Evolutionary conservation across 2,888 invertebrate genomes (phyloP), one percentile per base, ranked within the genome.

Genomic region (Plagiodera versicolora): DNA sequence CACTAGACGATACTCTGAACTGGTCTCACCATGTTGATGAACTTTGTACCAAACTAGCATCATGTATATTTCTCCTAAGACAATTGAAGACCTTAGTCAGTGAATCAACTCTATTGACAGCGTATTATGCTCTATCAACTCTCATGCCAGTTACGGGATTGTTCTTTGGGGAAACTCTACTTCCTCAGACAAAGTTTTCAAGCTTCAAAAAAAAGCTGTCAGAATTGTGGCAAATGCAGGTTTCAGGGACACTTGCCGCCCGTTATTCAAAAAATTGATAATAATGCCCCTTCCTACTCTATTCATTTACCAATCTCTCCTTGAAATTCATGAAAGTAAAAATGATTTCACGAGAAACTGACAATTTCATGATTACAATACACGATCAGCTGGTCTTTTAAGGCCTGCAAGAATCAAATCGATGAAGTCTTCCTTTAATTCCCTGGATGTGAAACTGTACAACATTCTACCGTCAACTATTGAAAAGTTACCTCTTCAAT

Each of bases 171-270:
- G 50, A 17, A 32, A 50, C 32, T 17, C 18, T 17, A 30, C 50
- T 24, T 32, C 16, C 16, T 30, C 50, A n/a, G 8, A 32, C 32
- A 32, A 50, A 50, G 50, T 50, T 50, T 50, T 50, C 24, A 30
- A 32, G 5, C 16, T 32, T 16, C 30, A 50, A 50, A 35, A 50
- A 32, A 50, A 50, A 32, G 50, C 50, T 14, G 32, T 50, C 16
- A 50, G 30, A 50, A 50, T 32, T 14, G 17, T 32, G 2, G 5
- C 32, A 10, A 11, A 1, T 16, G 48, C 3, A 16, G 24, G 28
- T 0, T 48, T 24, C 20, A 19, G 2, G 14, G 9, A 48, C 28
- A 24, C 48, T 8, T 19, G 20, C 11, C 1, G 24, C 10, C 24
- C 48, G n/a, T 8, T 48, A 11, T 48, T 48, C n/a, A 0, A 20